These are phyloP conservation scores for Euclidia mi DNA, from an alignment of 2,888 invertebrate genomes.

Conservation along the genomic window DNA sequence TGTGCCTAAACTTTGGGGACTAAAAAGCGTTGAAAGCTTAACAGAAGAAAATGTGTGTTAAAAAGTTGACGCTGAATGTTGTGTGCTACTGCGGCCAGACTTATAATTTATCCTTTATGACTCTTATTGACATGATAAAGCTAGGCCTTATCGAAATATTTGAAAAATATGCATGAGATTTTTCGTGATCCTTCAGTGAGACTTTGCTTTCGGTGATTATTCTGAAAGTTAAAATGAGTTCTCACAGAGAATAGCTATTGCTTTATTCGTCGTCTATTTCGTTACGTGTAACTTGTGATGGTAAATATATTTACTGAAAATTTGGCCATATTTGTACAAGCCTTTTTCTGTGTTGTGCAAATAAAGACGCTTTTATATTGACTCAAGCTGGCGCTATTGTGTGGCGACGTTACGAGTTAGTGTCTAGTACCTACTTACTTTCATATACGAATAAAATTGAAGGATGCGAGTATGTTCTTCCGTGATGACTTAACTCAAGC, in stretches of 20 bases:
- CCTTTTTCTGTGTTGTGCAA: conserved; percentile 71
- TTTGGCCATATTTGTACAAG: conserved; percentile 67
- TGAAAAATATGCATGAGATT: neutral
- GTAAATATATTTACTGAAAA: conserved; percentile 66
- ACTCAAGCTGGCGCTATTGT: conserved; percentile 71
- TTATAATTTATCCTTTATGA: no score
- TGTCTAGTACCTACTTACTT: conserved; percentile 48
- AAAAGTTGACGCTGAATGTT: neutral
- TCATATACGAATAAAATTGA: conserved; percentile 31
- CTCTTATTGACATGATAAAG: no score
- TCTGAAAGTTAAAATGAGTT: conserved; percentile 1
- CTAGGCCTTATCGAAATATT: no score
- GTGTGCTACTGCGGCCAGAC: no score
- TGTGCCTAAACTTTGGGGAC: conserved; percentile 19
- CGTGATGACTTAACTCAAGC: conserved; percentile 34
- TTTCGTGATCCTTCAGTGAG: neutral
- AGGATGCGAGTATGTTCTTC: conserved; percentile 25
- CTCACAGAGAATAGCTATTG: conserved; percentile 14
- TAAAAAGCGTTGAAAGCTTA: conserved; percentile 31
- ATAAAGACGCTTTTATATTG: conserved; percentile 73
- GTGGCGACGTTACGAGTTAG: conserved; percentile 61
- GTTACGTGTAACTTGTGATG: conserved; percentile 50
- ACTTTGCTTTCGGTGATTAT: conserved; percentile 7
- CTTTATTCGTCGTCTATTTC: conserved; percentile 33
- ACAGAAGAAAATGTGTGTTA: conserved; percentile 26